Conservation (phyloP, 2,113 vertebrate species). For the Bathybates hornii region DNA sequence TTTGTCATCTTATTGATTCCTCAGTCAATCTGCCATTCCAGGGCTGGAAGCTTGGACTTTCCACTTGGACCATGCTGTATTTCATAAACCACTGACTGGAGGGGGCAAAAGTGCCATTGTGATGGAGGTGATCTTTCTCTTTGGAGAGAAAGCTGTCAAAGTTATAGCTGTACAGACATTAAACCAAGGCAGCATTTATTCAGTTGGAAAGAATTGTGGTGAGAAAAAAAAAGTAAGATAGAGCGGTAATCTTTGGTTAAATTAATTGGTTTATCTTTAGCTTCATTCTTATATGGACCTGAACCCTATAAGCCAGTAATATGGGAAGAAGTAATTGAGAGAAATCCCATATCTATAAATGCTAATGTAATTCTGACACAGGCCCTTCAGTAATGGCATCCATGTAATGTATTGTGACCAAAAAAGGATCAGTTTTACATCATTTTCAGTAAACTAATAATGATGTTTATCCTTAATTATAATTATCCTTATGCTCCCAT, state of each 20-base stretch:
- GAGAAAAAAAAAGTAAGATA: background rate
- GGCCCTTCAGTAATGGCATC: background rate
- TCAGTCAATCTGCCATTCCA: conserved; percentile 45
- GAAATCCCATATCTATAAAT: background rate
- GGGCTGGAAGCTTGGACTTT: conserved; percentile 48
- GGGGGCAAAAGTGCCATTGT: conserved; percentile 13
- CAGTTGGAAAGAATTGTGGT: background rate
- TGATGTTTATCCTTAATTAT: background rate
- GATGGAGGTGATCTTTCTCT: conserved; percentile 45
- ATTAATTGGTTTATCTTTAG: background rate
- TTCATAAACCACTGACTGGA: conserved; percentile 57
- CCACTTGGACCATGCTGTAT: conserved; percentile 42
- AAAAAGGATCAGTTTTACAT: background rate
- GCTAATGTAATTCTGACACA: background rate
- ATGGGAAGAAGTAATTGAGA: background rate
- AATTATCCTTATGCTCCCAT: background rate
- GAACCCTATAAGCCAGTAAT: background rate
- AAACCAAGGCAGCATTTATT: background rate
- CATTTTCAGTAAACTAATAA: background rate
- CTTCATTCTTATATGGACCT: background rate
- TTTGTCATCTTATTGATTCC: conserved; percentile 65
- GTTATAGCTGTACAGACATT: background rate
- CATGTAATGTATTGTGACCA: background rate
- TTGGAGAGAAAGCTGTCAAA: conserved; percentile 43
- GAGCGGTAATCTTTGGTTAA: background rate